Percentiles rank a stretch among this genome's conserved stretches.
phyloP scores from a whole-genome alignment of 2,113 vertebrate genomes.

The Nanorana parkeri region DNA sequence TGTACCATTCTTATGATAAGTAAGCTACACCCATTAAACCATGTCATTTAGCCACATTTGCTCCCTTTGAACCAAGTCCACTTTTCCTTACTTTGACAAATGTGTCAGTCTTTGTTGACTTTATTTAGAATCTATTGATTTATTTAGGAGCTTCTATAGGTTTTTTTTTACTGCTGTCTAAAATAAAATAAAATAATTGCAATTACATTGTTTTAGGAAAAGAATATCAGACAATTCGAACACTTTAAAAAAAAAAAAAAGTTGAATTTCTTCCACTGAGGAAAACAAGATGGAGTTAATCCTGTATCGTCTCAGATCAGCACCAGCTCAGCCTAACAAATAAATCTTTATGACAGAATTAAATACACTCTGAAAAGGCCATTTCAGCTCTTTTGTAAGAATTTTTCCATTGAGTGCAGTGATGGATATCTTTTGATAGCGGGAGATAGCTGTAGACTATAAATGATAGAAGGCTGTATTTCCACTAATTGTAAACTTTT shows the following conservation, averaged over 20 bases:
- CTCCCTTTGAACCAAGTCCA: too few species aligned
- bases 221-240: not conserved
- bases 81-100: too few species aligned
- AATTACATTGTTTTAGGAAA: conserved; percentile 2
- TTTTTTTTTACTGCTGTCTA: too few species aligned
- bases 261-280: not conserved
- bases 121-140: too few species aligned
- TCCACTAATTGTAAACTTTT: conserved; percentile 6
- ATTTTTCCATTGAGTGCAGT: conserved; percentile 20
- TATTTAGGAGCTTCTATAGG: too few species aligned
- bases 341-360: conserved; percentile 45
- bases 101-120: too few species aligned
- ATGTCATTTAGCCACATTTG: too few species aligned
- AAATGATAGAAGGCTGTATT: not conserved
- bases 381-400: conserved; percentile 43
- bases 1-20: too few species aligned
- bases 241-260: not conserved
- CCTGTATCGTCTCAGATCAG: conserved; percentile 31
- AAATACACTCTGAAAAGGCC: conserved; percentile 39
- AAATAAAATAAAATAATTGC: not conserved
- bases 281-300: conserved; percentile 15
- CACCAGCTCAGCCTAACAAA: conserved; percentile 40
- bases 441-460: conserved; percentile 14
- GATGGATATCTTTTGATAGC: conserved; percentile 37
- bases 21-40: too few species aligned